phyloP scores from a whole-genome alignment of 2,888 invertebrate genomes.

The Seira sanloemensis region DNA sequence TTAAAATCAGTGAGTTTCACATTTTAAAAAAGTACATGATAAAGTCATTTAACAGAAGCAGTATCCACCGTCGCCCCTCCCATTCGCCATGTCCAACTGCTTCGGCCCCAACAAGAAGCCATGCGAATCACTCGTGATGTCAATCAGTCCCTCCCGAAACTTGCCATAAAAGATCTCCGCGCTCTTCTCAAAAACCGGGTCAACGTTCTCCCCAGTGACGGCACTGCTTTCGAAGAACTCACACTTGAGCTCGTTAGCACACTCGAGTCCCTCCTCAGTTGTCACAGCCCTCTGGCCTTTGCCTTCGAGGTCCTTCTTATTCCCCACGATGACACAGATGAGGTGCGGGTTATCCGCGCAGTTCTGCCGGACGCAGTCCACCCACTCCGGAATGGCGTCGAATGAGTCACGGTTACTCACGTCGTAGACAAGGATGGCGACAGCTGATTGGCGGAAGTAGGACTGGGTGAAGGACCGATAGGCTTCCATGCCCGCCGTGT shows the following conservation, averaged over 20 bases:
- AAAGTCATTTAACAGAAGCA: slow-evolving; percentile 42
- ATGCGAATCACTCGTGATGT: slow-evolving; percentile 53
- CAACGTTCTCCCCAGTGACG: slow-evolving; percentile 20
- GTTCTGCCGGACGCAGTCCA: slow-evolving; percentile 30
- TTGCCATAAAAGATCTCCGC: slow-evolving; percentile 51
- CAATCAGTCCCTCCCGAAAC: slow-evolving; percentile 45
- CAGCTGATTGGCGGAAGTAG: slow-evolving; percentile 53
- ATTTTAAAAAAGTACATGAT: too few relatives aligned
- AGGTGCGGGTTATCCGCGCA: slow-evolving; percentile 44
- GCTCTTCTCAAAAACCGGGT: slow-evolving; percentile 34
- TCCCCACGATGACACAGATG: slow-evolving; percentile 45
- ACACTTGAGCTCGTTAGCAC: slow-evolving; percentile 24
- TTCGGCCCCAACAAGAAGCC: slow-evolving; percentile 51
- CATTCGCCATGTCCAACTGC: slow-evolving; percentile 41
- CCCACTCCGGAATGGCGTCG: slow-evolving; percentile 33
- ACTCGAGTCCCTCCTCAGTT: slow-evolving; percentile 24
- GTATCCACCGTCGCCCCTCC: slow-evolving; percentile 5
- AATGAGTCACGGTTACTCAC: slow-evolving; percentile 42
- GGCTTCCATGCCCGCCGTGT: slow-evolving; percentile 55
- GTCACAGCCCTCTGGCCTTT: slow-evolving; percentile 21
- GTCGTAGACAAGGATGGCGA: slow-evolving; percentile 57
- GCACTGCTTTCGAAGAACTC: slow-evolving; percentile 54
- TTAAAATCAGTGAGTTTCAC: too few relatives aligned
- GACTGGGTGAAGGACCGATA: slow-evolving; percentile 56
- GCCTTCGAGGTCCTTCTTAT: slow-evolving; percentile 43